phyloP scores from a whole-genome alignment of 2,113 vertebrate species.

The Perca schrenkii region DNA sequence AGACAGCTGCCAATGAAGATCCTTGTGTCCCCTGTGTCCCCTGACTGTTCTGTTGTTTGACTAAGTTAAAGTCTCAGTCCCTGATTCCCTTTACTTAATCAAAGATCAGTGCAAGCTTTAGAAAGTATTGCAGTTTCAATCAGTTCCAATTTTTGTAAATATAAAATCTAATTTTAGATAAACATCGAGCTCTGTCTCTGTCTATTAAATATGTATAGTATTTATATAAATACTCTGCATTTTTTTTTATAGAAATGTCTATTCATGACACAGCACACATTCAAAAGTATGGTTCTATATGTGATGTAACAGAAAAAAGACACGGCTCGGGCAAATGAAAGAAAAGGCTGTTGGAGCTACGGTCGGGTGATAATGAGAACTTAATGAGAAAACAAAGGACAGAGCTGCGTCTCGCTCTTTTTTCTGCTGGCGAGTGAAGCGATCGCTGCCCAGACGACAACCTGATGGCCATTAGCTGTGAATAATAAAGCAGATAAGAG shows the following conservation, averaged over 20 bases:
- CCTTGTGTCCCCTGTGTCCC: constrained; percentile 5
- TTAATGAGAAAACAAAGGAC: constrained; percentile 76
- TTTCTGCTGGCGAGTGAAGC: constrained; percentile 69
- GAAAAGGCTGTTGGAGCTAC: constrained; percentile 29
- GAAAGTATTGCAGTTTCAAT: not conserved
- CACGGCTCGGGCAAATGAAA: constrained; percentile 11
- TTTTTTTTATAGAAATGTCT: too few species aligned
- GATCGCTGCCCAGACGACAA: constrained; percentile 53
- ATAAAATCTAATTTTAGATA: not conserved
- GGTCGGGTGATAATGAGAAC: constrained; percentile 56
- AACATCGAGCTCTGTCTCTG: not conserved
- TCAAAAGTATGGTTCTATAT: not conserved
- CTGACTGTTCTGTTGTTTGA: constrained; percentile 31
- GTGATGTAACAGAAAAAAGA: constrained; percentile 5
- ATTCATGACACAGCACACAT: not conserved
- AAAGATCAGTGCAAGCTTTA: constrained; percentile 18
- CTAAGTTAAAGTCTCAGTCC: constrained; percentile 11
- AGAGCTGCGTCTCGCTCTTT: constrained; percentile 43
- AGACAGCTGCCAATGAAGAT: constrained; percentile 35
- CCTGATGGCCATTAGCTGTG: constrained; percentile 71
- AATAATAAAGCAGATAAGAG: constrained; percentile 72
- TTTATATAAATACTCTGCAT: not conserved
- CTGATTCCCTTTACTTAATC: constrained; percentile 29
- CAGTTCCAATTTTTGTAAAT: not conserved
- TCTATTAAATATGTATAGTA: not conserved